A percentile compares a stretch with the other conserved stretches of the same genome.
These are phyloP conservation scores for Todus mexicanus DNA, from an alignment of 2,797 vertebrate species.

Conservation along the genomic window DNA sequence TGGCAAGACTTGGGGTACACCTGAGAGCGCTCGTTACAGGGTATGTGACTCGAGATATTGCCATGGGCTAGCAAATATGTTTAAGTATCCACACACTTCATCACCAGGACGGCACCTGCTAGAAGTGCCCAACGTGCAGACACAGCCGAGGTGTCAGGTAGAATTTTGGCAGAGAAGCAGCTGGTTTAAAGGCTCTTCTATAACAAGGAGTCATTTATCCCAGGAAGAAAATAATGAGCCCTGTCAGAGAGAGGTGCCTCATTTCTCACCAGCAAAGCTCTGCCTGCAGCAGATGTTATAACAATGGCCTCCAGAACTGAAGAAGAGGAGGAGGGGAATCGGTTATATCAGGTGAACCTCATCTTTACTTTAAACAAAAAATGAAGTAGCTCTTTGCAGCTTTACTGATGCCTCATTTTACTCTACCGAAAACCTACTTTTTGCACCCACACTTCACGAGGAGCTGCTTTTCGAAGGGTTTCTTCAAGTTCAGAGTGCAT, in stretches of 20 bases:
- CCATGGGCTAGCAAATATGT: not conserved
- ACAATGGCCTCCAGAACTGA: not conserved
- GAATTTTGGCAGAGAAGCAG: not conserved
- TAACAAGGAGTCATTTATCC: not conserved
- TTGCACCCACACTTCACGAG: not conserved
- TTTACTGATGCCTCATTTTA: not conserved
- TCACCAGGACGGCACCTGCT: not conserved
- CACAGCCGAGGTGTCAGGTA: not conserved
- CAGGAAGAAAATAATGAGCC: not conserved
- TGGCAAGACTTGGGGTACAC: not conserved
- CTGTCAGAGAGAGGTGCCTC: not conserved
- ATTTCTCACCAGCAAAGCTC: not conserved
- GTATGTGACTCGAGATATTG: not conserved
- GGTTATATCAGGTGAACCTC: not conserved
- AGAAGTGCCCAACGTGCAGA: not conserved
- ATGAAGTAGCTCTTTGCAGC: not conserved
- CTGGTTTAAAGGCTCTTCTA: not conserved
- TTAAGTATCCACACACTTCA: not conserved
- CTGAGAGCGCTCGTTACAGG: fast-evolving
- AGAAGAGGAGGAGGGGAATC: not conserved
- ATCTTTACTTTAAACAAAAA: too few relatives aligned
- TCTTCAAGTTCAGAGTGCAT: not conserved
- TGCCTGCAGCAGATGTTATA: not conserved
- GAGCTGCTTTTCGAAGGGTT: not conserved
- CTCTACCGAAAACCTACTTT: not conserved